Evolutionary conservation across 2,797 vertebrate species (phyloP).

Genomic region (Crypturellus tataupa): DNA sequence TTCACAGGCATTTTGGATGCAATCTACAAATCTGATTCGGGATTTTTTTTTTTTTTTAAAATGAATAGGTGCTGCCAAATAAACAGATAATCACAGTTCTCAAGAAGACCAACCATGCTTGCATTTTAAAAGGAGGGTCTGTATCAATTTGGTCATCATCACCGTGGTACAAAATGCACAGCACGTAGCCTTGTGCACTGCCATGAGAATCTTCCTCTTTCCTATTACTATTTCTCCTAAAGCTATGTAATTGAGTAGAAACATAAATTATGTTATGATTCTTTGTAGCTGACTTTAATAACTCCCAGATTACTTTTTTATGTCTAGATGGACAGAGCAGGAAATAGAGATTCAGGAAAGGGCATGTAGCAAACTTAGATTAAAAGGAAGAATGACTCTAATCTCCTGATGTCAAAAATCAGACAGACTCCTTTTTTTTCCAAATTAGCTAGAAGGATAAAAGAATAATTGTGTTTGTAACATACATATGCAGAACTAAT

Average conservation of each 20-base stretch:
- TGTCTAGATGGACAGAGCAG: not conserved
- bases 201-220: accelerated
- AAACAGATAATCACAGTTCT: not conserved
- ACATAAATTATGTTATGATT: not conserved
- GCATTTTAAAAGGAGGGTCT: no score
- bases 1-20: not conserved
- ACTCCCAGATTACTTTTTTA: not conserved
- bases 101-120: not conserved
- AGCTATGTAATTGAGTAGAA: not conserved
- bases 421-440: not conserved
- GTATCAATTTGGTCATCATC: not conserved
- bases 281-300: not conserved
- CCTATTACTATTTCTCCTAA: not conserved
- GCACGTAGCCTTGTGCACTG: accelerated
- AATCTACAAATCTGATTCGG: not conserved
- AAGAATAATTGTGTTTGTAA: not conserved
- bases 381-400: not conserved
- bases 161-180: not conserved
- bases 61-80: not conserved
- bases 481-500: not conserved
- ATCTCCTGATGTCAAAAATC: not conserved
- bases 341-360: not conserved
- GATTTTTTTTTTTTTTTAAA: not conserved
- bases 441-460: not conserved
- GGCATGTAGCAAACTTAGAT: not conserved